Percentiles rank a stretch among this genome's conserved stretches.
Conservation (phyloP, 1,140 invertebrate genomes). For the Berghia stephanieae region DNA sequence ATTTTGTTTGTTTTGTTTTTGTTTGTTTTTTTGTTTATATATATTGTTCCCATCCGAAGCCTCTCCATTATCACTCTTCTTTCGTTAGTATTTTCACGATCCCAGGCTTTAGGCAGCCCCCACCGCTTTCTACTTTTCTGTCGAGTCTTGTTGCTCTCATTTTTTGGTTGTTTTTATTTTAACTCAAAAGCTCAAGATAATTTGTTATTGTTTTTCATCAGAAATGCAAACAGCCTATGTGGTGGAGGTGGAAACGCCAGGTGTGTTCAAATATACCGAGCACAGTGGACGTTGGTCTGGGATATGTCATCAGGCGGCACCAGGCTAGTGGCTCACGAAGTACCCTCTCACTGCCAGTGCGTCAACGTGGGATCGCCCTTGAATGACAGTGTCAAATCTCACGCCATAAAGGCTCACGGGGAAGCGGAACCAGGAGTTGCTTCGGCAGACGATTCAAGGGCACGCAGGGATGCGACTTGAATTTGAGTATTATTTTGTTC, state of each 20-base stretch:
- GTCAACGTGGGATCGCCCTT: slow-evolving; percentile 26
- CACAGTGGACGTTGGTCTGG: slow-evolving; percentile 37
- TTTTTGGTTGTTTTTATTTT: too few relatives aligned
- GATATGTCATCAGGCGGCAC: slow-evolving; percentile 21
- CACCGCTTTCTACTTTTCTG: too few relatives aligned
- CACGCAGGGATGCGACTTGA: background rate
- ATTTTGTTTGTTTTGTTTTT: too few relatives aligned
- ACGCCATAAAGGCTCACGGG: background rate
- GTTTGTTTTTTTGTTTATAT: too few relatives aligned
- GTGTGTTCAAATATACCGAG: slow-evolving; percentile 31
- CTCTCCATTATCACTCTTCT: too few relatives aligned
- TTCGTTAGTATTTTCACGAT: too few relatives aligned
- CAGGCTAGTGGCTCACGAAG: slow-evolving; percentile 34
- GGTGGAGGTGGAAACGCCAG: slow-evolving; percentile 18
- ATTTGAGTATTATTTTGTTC: background rate
- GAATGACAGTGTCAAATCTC: background rate
- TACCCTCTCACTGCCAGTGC: slow-evolving; percentile 37
- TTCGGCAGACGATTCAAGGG: background rate
- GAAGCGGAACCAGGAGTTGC: background rate
- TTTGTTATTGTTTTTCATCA: background rate
- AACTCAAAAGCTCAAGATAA: too few relatives aligned
- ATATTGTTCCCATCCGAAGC: too few relatives aligned
- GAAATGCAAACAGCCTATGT: slow-evolving; percentile 35
- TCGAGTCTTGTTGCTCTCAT: too few relatives aligned
- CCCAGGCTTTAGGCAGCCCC: too few relatives aligned